Percentiles rank a stretch among this genome's conserved stretches.
Conservation (phyloP, 2,888 invertebrate genomes). For the Globia sparganii region DNA sequence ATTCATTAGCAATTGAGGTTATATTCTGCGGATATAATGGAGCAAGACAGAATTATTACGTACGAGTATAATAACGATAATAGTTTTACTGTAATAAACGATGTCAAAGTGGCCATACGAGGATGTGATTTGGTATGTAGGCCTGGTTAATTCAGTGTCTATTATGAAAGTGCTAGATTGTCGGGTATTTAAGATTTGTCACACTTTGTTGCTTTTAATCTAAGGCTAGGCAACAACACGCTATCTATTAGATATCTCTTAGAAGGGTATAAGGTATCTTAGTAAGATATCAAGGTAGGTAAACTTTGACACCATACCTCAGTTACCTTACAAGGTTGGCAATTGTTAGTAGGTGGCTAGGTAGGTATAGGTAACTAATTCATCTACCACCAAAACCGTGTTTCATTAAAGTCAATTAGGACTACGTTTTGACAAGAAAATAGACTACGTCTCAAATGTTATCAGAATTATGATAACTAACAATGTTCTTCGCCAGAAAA, state of each 20-base stretch:
- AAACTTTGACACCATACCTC: neutral
- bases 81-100: neutral
- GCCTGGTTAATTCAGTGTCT: neutral
- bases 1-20: slow-evolving; percentile 45
- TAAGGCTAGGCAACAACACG: neutral
- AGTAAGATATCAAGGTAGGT: too few species aligned
- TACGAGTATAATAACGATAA: too few species aligned
- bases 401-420: neutral
- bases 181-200: neutral
- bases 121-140: neutral
- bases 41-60: slow-evolving; percentile 1
- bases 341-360: neutral
- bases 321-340: neutral
- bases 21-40: neutral
- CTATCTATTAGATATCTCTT: too few species aligned
- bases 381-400: neutral
- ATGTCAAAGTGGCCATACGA: neutral
- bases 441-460: neutral
- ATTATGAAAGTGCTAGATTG: neutral
- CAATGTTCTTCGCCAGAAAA: neutral
- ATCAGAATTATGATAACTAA: neutral
- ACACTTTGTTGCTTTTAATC: neutral
- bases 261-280: too few species aligned
- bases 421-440: neutral
- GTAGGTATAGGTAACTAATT: neutral